Evolutionary conservation across 2,797 vertebrate genomes (phyloP), one percentile per base, ranked within the genome.

Genomic region (Micropoecilia bifurca): DNA sequence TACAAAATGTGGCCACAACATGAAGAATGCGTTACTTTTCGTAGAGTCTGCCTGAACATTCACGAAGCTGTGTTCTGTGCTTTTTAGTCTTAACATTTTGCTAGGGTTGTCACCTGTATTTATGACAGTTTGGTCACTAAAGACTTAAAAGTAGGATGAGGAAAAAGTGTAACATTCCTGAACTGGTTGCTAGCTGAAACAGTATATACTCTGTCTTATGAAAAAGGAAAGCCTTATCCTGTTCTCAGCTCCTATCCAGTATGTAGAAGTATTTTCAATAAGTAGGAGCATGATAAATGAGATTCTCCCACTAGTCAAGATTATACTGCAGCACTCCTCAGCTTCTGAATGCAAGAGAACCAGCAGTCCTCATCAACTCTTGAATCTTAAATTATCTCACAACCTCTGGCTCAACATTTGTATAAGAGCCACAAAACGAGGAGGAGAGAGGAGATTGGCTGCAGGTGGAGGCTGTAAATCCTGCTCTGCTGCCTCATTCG

Each of bases 391-490:
- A 28, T 85, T n/a, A 57, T 55, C 45, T 46, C 75, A 71, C 68
- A 78, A 74, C 61, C 75, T 76, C 76, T 78, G 77, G 80, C 41
- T 74, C 7, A 41, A 71, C 53, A 76, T 87, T 76, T 78, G 55
- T 71, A 76, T 45, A 80, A 50, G 73, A 46, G 59, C 59, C 43
- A 63, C 30, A 69, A 79, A 82, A 79, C 36, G 57, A 73, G 74
- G 57, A 75, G 73, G 74, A 78, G 48, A 73, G 55, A 69, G 46
- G 80, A 82, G 74, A 81, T 30, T 74, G 59, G 55, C 45, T 80
- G 43, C 25, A 84, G 78, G 80, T 81, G 57, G 43, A 76, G 76
- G 33, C 71, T 83, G 79, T 90, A 90, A 91, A 90, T 92, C 69
- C 76, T 83, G 13, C 82, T 76, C 69, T 79, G 69, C 82, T 85